Base-by-base conservation (phyloP, 2,888 invertebrate species). In the Helobdella robusta region DNA sequence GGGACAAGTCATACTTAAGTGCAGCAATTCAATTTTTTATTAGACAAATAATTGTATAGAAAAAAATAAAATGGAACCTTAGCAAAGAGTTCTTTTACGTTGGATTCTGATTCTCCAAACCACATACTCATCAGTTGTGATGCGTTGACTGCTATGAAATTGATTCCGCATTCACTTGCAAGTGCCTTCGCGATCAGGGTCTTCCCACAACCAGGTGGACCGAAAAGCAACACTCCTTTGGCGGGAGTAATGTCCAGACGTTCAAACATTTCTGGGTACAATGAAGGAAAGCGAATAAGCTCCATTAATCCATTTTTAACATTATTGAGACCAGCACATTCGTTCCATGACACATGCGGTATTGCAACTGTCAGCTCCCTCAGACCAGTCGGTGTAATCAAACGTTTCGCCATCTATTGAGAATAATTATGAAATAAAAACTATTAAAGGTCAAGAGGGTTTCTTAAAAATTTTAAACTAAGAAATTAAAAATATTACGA, bases 141-240 rank as follows among this genome's bases (percentile, higher is more conserved):
- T 36, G 30, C 62, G 11, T 62, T 62, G 23, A 50, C 50, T 18
- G 62, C 28, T n/a, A 62, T 15, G 25, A 62, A 62, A 28, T 62
- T 46, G 20, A 62, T 48, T n/a, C 62, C 62, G 35, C 62, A 62
- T 20, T 46, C 50, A 25, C 28, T 62, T 6, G 62, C 62, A 28
- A 62, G 50, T 28, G 62, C 62, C 34, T 62, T 62, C 5, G 50
- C 62, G 20, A 50, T 48, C 30, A 62, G 48, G 6, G 62, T 62
- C 32, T 62, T 62, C 18, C 62, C 62, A 32, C 62, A 62, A 6
- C 62, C 62, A 11, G 62, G 62, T 40, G 62, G 62, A 18, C 62
- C 62, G 30, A 62, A 62, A 8, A 62, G 48, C 4, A 62, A 50
- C 28, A 62, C 35, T 5, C 62, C 62, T n/a, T 62, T 62, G 2